Percentiles rank a stretch among this genome's conserved stretches.
Conservation (phyloP, 2,797 vertebrate genomes). For the Botia almorhae region DNA sequence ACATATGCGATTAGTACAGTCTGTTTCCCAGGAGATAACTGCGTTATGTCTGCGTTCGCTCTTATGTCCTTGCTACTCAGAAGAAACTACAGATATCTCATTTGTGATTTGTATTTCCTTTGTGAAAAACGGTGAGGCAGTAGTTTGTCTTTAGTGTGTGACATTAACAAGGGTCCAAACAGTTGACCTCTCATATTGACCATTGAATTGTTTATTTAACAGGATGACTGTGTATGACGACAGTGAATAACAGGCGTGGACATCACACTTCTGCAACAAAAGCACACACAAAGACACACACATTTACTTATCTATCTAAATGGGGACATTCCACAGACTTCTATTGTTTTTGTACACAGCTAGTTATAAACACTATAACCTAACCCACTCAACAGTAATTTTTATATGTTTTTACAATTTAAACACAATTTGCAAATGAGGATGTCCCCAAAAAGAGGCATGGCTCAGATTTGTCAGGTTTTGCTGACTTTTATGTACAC, state of each 20-base stretch:
- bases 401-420: too few relatives aligned
- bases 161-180: conserved; percentile 17
- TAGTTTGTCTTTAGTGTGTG: conserved; percentile 12
- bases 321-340: too few relatives aligned
- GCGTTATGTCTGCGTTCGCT: neutral
- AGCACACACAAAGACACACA: conserved; percentile 32
- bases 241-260: conserved; percentile 71
- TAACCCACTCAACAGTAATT: too few relatives aligned
- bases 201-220: conserved; percentile 75
- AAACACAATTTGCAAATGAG: too few relatives aligned
- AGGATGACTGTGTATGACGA: conserved; percentile 6
- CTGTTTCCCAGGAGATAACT: neutral
- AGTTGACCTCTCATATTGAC: conserved; percentile 40
- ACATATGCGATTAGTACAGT: neutral
- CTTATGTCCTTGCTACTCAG: neutral
- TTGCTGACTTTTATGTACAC: too few relatives aligned
- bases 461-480: too few relatives aligned
- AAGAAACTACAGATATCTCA: neutral
- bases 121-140: neutral
- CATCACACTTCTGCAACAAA: conserved; percentile 33
- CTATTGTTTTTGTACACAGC: too few relatives aligned
- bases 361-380: too few relatives aligned
- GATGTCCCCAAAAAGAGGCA: too few relatives aligned
- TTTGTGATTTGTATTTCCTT: neutral
- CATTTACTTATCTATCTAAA: neutral